Conservation (phyloP, 2,797 vertebrate species). For the Clarias pachynema region DNA sequence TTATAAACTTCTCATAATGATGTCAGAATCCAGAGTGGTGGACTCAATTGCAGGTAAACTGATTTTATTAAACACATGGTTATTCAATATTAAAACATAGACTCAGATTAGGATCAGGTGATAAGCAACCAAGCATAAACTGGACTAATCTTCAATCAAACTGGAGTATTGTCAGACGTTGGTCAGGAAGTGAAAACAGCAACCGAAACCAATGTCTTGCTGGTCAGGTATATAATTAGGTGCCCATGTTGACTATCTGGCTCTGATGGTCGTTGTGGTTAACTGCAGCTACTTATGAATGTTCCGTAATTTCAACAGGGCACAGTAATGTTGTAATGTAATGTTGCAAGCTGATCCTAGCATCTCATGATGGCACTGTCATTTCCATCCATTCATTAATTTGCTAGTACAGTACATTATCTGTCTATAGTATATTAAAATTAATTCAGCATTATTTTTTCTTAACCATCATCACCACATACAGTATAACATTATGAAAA, state of each 20-base stretch:
- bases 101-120: no score
- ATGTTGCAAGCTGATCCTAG: not conserved
- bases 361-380: not conserved
- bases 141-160: no score
- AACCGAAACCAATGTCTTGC: not conserved
- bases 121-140: no score
- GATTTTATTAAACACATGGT: no score
- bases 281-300: conserved; percentile 3
- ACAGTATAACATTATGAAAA: not conserved
- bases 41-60: not conserved
- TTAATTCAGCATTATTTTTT: not conserved
- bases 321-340: not conserved
- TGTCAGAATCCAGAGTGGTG: not conserved
- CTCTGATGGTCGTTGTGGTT: not conserved
- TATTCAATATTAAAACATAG: no score
- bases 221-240: not conserved
- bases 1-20: no score
- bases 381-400: not conserved
- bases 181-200: not conserved
- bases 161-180: no score
- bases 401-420: not conserved
- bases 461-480: not conserved
- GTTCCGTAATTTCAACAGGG: not conserved
- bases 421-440: not conserved
- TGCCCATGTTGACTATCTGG: not conserved